A percentile compares a stretch with the other conserved stretches of the same genome.
Conservation (phyloP, 2,888 invertebrate genomes). For the Metallyticus violacea region DNA sequence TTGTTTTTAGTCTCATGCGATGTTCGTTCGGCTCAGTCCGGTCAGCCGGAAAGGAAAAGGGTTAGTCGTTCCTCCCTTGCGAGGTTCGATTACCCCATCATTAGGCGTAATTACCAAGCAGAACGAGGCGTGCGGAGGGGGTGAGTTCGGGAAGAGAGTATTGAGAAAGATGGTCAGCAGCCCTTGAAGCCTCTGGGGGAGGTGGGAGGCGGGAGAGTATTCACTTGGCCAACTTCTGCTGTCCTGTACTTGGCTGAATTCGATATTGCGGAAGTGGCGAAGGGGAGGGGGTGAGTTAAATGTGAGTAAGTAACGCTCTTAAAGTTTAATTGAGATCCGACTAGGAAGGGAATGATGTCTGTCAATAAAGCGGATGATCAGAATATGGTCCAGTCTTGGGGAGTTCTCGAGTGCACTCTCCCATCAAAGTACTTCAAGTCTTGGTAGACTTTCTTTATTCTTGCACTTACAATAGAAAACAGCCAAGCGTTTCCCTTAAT, state of each 20-base stretch:
- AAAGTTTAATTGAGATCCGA: not conserved
- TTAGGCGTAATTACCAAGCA: not conserved
- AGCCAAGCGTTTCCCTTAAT: too few relatives aligned
- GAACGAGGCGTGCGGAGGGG: not conserved
- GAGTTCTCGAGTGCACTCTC: not conserved
- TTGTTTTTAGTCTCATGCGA: not conserved
- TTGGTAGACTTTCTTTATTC: too few relatives aligned
- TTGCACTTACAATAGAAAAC: too few relatives aligned
- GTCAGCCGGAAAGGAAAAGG: slow-evolving; percentile 8
- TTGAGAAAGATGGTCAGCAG: not conserved
- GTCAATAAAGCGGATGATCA: not conserved
- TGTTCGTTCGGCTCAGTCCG: not conserved
- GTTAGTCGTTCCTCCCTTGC: not conserved
- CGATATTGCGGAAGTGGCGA: not conserved
- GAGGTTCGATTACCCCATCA: slow-evolving; percentile 13
- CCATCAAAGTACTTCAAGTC: not conserved
- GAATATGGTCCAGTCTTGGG: not conserved
- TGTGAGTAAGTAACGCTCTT: not conserved
- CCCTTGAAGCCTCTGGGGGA: not conserved
- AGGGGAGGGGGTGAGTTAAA: too few relatives aligned
- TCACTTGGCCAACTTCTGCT: not conserved
- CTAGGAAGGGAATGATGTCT: not conserved
- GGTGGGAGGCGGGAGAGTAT: not conserved
- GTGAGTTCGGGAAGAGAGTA: too few relatives aligned
- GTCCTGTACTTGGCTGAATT: not conserved